Conservation (phyloP, 2,113 vertebrate genomes). For the Dicaeum eximium region DNA sequence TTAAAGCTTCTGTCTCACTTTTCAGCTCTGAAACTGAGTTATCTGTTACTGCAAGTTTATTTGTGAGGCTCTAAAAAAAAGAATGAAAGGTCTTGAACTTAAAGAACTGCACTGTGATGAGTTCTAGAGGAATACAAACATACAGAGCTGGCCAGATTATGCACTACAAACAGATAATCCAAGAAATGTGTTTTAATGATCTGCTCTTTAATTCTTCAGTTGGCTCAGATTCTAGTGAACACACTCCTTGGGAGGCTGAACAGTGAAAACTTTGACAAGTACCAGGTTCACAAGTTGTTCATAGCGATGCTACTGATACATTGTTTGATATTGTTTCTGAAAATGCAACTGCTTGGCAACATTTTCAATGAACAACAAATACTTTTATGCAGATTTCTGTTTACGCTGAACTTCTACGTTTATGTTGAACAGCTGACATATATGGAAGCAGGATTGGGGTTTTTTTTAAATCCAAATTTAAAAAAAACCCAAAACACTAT, state of each 20-base stretch:
- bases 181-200: neutral
- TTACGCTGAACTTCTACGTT: neutral
- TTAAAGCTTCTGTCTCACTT: neutral
- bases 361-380: neutral
- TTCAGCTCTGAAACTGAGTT: neutral
- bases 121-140: neutral
- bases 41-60: neutral
- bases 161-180: neutral
- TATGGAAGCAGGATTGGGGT: neutral
- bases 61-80: neutral
- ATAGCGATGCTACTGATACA: neutral
- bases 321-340: neutral
- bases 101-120: neutral
- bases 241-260: neutral
- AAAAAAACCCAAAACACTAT: neutral
- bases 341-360: neutral
- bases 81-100: neutral
- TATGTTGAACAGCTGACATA: neutral
- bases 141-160: neutral
- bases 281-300: neutral
- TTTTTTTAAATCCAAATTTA: neutral
- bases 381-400: neutral
- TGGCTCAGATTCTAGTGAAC: neutral
- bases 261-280: neutral
- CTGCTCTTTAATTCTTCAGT: neutral